phyloP scores from a whole-genome alignment of 64 coral and sea anemone genomes.

The Montipora sp. region DNA sequence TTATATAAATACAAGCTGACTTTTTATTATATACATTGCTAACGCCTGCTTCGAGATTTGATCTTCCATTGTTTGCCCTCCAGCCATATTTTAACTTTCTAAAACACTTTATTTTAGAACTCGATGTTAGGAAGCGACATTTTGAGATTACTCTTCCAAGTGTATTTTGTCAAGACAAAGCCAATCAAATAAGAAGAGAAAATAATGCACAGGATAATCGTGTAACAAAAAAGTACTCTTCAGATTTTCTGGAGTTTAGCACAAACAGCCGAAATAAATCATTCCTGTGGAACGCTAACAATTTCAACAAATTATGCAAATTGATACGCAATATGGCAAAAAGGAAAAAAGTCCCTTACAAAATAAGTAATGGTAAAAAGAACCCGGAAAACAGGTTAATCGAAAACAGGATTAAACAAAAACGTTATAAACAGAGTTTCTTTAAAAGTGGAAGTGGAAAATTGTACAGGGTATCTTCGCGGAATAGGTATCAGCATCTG shows the following conservation, averaged over 20 bases:
- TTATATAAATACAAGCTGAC: conserved; percentile 59
- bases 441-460: background rate
- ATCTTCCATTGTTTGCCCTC: background rate
- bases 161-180: too few relatives aligned
- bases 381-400: background rate
- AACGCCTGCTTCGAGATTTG: background rate
- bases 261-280: background rate
- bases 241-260: background rate
- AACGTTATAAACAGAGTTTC: background rate
- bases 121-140: too few relatives aligned
- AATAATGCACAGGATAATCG: too few relatives aligned
- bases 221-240: background rate
- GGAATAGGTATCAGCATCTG: background rate
- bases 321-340: background rate
- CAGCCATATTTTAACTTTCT: background rate
- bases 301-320: background rate
- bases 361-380: background rate
- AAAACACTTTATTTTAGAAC: too few relatives aligned
- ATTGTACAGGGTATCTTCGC: background rate
- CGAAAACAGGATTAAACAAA: background rate
- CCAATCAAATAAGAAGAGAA: too few relatives aligned
- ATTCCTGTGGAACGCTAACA: background rate
- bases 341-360: background rate
- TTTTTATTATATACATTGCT: conserved; percentile 28
- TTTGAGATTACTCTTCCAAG: too few relatives aligned